A percentile compares a stretch with the other conserved stretches of the same genome.
Conservation (phyloP, 2,888 invertebrate genomes). For the Anthophora plumipes region DNA sequence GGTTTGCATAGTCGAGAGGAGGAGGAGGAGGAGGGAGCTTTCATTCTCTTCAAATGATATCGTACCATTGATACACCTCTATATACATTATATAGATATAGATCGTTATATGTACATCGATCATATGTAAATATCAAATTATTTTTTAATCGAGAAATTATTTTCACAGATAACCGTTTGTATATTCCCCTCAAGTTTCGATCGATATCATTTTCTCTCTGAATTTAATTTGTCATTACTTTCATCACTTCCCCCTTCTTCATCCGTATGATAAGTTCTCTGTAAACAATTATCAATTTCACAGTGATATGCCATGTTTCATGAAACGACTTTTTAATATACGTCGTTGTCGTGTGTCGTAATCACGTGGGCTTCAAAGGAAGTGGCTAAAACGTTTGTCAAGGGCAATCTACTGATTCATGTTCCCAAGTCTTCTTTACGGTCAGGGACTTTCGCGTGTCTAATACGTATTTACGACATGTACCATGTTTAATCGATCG, state of each 20-base stretch:
- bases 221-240: too few relatives aligned
- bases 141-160: constrained; percentile 29
- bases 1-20: constrained; percentile 53
- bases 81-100: not conserved
- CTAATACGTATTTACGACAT: not conserved
- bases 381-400: not conserved
- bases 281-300: not conserved
- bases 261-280: too few relatives aligned
- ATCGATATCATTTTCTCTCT: not conserved
- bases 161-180: not conserved
- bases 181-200: not conserved
- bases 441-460: not conserved
- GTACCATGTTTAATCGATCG: too few relatives aligned
- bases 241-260: too few relatives aligned
- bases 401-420: not conserved
- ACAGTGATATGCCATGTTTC: not conserved
- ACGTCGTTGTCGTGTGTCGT: not conserved
- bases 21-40: too few relatives aligned
- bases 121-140: constrained; percentile 28
- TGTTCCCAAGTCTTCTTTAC: not conserved
- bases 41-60: constrained; percentile 55
- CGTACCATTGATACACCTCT: constrained; percentile 23
- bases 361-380: not conserved
- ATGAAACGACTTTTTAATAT: not conserved
- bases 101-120: not conserved